Evolutionary conservation across 2,888 invertebrate genomes (phyloP), one percentile per base, ranked within the genome.

Genomic region (Nemotelus nigrinus): DNA sequence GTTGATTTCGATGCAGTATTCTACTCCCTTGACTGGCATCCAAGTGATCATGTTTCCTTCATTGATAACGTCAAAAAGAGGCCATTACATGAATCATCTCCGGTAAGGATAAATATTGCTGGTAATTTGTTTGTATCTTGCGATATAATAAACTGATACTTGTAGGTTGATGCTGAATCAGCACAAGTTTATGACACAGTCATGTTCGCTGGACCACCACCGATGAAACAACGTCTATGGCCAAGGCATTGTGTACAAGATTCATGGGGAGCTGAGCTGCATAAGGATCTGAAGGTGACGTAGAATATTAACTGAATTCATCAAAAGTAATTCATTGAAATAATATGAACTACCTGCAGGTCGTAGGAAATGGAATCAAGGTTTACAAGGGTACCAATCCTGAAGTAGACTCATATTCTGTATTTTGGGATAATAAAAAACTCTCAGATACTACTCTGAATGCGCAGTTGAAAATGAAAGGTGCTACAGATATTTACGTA

Each of bases 11-110:
- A 97, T 88, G 91, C 93, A 47, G 92, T 96, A 64, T 95, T 96
- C 87, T 99, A 98, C 88, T 96, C 98, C 0, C 89, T 95, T 82
- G 99, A 99, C 89, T 99, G 98, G 98, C 99, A 99, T 89, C 98
- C 98, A 0, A 92, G 93, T 58, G 94, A 97, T 88, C 97, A 97
- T 88, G 96, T 98, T 55, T 98, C 98, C 5, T 99, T 99, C 88
- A 93, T 97, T 81, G 98, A 98, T 86, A 98, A 98, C 87, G 91
- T 97, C 78, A 90, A 91, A 80, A 89, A 92, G 86, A 88, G 96
- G 0, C 91, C 93, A 79, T 86, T 96, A 77, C 93, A 95, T 84
- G 89, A 92, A 5, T 90, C 92, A 1, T 93, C 93, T 82, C 90
- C 92, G 83, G 93, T 93, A 82, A 88, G 89, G 86, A 2, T 43